Base-by-base conservation (phyloP, 2,888 invertebrate genomes). In the Griposia aprilina region DNA sequence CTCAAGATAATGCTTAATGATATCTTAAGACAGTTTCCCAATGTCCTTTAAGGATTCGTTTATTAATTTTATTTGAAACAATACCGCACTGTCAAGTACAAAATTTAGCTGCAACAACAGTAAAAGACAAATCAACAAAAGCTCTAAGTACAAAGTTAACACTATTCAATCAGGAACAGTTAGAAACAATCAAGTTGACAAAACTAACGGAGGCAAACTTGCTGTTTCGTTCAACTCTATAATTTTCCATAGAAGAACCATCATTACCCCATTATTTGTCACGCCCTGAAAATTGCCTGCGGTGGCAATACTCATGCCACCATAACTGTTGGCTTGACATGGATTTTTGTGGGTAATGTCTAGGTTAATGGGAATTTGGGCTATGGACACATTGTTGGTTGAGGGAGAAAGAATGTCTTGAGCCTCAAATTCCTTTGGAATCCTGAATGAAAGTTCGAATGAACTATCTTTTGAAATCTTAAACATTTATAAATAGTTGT, bases 211-310 rank as follows among this genome's bases (percentile, higher is more conserved):
- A 36, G 41, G 23, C 52, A 26, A 41, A 76, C 80, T 83, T 74
- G 60, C 81, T 63, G 87, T 87, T 82, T 89, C 67, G 67, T 86
- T 74, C 71, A 76, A 78, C 78, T 71, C 78, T 55, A 68, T 83
- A 81, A 89, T 88, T 83, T 81, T n/a, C 81, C 6, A 81, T 85
- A 62, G 86, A 83, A 87, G 82, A 85, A 80, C 85, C 62, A 74
- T 87, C 87, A 90, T 92, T 90, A 91, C 84, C 77, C 89, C 63
- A 89, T 89, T 86, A 90, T 90, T 88, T 90, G 94, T 93, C 90
- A 93, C 94, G 94, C 93, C 93, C 93, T 92, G 88, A 90, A 92
- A 92, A 92, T 90, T 90, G 80, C 66, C 78, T 90, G 90, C 89
- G 91, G 90, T 88, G 88, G 84, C 87, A 74, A 80, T 74, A 80